Conservation (phyloP, 2,888 invertebrate species). For the Cordilura impudica region DNA sequence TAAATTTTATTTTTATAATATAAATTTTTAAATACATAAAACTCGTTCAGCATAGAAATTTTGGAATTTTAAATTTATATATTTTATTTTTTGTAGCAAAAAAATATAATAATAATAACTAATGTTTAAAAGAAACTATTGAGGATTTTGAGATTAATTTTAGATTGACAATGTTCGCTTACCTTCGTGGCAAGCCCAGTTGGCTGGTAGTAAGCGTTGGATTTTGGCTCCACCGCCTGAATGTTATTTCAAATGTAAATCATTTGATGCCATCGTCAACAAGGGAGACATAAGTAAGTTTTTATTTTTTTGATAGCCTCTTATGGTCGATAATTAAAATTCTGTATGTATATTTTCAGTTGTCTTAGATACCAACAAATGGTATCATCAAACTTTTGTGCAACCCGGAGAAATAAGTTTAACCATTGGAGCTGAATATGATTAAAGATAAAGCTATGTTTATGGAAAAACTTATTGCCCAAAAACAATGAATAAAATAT, state of each 20-base stretch:
- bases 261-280: slow-evolving; percentile 82
- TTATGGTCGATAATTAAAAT: not conserved
- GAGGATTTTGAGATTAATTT: too few relatives aligned
- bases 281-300: slow-evolving; percentile 93
- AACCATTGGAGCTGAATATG: slow-evolving; percentile 97
- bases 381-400: slow-evolving; percentile 96
- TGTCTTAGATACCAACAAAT: slow-evolving; percentile 94
- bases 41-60: too few relatives aligned
- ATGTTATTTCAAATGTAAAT: slow-evolving; percentile 87
- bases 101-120: too few relatives aligned
- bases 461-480: not conserved
- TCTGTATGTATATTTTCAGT: slow-evolving; percentile 80
- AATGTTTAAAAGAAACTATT: too few relatives aligned
- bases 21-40: too few relatives aligned
- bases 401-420: slow-evolving; percentile 94
- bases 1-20: too few relatives aligned
- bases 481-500: not conserved
- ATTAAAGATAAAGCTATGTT: slow-evolving; percentile 80
- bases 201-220: slow-evolving; percentile 93
- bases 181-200: slow-evolving; percentile 98
- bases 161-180: slow-evolving; percentile 95
- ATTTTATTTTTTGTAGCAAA: too few relatives aligned
- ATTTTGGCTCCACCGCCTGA: slow-evolving; percentile 94
- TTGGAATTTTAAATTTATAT: too few relatives aligned
- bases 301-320: not conserved